Evolutionary conservation across 1,140 invertebrate species (phyloP), one percentile per base, ranked within the genome.

Genomic region (Dreissena rostriformis): DNA sequence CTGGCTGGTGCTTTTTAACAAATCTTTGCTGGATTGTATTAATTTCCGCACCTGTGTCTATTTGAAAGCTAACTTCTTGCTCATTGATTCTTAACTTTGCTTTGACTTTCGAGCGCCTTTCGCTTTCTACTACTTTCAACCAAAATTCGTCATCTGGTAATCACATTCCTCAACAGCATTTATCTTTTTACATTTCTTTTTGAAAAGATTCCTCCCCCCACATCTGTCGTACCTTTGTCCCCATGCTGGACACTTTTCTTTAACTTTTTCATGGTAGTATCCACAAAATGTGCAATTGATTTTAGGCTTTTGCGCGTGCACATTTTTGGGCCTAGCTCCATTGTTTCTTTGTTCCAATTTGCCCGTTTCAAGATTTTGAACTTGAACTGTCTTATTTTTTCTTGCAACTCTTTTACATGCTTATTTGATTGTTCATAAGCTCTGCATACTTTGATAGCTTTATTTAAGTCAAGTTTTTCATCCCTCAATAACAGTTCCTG

Each of bases 231-330:
- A 86, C n/a, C 39, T 66, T 76, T 86, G 82, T 28, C 73, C 81
- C 66, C 73, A 87, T 51, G 84, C 86, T 12, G 86, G 84, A 74
- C 84, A 86, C 22, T 53, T 22, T 75, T 74, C 82, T 70, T 83
- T 68, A 1, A 57, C 63, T 5, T 17, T 29, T 0, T 19, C 52
- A 66, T 83, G 84, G 28, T 53, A 24, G 19, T 55, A 49, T 66
- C 75, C 77, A 84, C 80, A 86, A 68, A 84, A 81, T 28, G 53
- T 49, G 70, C 86, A 86, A 12, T 11, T 72, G 8, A 14, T n/a
- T 39, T 72, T 72, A 24, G 22, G 70, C 51, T 11, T 72, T 14
- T 28, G 22, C 12, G 22, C 12, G 14, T 22, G 14, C 26, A 8
- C 15, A 17, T 22, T 15, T 22, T 22, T 76, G 15, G 26, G 26